These are phyloP conservation scores for Euplagia quadripunctaria DNA, from an alignment of 2,888 invertebrate species.

Conservation along the genomic window DNA sequence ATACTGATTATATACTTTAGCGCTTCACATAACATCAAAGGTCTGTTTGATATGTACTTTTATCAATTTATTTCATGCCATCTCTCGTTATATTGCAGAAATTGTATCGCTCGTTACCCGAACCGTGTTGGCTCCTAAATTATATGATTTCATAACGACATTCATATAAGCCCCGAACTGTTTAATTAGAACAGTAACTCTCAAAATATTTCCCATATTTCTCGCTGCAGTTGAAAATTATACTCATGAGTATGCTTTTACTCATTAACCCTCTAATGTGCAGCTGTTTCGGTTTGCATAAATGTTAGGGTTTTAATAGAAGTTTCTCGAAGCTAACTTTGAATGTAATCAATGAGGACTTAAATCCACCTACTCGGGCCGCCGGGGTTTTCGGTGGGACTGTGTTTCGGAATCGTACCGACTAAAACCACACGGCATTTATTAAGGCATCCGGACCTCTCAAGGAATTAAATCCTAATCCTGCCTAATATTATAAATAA, in stretches of 20 bases:
- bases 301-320: background rate
- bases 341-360: background rate
- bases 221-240: background rate
- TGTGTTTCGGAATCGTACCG: too few species aligned
- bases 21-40: slow-evolving; percentile 22
- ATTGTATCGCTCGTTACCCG: slow-evolving; percentile 7
- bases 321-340: background rate
- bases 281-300: background rate
- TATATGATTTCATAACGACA: slow-evolving; percentile 19
- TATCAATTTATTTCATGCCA: slow-evolving; percentile 30
- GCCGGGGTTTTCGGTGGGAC: too few species aligned
- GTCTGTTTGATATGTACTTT: slow-evolving; percentile 14
- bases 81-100: slow-evolving; percentile 11
- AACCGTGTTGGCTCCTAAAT: slow-evolving; percentile 12
- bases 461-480: background rate
- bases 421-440: too few species aligned
- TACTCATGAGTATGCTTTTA: background rate
- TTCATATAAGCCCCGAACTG: slow-evolving; percentile 11
- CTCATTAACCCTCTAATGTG: background rate
- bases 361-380: too few species aligned
- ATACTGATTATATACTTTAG: background rate
- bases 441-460: too few species aligned
- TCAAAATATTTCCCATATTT: background rate
- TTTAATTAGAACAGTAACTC: slow-evolving; percentile 9
- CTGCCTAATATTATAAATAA: background rate